These are phyloP conservation scores for Rhynchotus rufescens DNA, from an alignment of 2,797 vertebrate genomes.

Conservation along the genomic window DNA sequence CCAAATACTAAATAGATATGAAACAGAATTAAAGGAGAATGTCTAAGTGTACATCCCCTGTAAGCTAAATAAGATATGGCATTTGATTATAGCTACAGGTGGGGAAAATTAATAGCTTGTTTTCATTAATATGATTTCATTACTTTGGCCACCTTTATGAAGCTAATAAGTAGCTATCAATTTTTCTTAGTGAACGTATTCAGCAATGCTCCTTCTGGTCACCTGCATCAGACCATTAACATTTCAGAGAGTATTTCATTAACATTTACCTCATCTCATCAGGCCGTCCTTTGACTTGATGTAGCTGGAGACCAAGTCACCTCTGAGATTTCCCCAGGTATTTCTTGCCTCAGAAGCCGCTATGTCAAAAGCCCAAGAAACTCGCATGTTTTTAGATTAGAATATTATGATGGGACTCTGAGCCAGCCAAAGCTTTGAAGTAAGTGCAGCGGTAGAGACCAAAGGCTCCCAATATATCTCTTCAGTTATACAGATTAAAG, in stretches of 20 bases:
- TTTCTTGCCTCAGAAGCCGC: conserved; percentile 42
- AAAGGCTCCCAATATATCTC: conserved; percentile 34
- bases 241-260: conserved; percentile 60
- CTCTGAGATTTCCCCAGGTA: conserved; percentile 51
- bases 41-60: neutral
- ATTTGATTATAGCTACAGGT: neutral
- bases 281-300: conserved; percentile 46
- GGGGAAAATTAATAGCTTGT: neutral
- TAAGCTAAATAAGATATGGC: neutral
- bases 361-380: conserved; percentile 28
- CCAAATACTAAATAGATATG: neutral
- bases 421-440: conserved; percentile 31
- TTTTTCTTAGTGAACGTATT: conserved; percentile 24
- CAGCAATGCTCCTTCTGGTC: conserved; percentile 32
- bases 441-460: neutral
- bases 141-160: neutral
- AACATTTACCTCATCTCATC: conserved; percentile 57
- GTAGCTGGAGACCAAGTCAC: conserved; percentile 24
- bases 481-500: neutral
- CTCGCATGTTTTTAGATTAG: conserved; percentile 14
- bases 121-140: neutral
- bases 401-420: neutral
- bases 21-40: neutral
- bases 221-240: conserved; percentile 49
- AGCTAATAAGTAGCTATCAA: neutral